Evolutionary conservation across 2,797 vertebrate genomes (phyloP).

Genomic region (Cryptoblepharus egeriae): DNA sequence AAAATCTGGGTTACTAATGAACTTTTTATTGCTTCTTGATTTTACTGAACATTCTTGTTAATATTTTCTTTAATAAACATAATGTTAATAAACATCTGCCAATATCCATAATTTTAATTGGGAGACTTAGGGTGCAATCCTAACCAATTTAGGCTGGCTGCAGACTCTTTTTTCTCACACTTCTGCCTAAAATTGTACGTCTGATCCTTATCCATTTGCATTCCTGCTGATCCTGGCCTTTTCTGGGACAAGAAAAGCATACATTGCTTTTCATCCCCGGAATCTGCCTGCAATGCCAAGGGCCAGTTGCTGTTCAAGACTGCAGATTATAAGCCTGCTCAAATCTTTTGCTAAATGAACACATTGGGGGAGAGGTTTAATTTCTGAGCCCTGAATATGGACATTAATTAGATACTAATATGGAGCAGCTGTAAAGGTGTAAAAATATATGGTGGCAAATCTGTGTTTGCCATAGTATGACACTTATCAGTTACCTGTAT

Average conservation of each 20-base stretch:
- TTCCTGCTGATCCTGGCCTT: not conserved
- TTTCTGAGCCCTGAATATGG: too few species aligned
- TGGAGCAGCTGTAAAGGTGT: too few species aligned
- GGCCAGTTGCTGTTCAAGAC: not conserved
- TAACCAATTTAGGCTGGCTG: too few species aligned
- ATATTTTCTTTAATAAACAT: not conserved
- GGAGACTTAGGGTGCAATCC: too few species aligned
- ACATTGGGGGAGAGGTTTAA: too few species aligned
- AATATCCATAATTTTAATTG: not conserved
- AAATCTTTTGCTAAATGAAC: too few species aligned
- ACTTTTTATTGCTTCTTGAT: not conserved
- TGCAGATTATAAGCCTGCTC: too few species aligned
- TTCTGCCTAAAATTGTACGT: not conserved
- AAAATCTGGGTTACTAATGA: not conserved
- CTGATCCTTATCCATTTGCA: not conserved
- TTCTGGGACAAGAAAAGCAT: slow-evolving; percentile 3
- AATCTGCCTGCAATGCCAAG: not conserved
- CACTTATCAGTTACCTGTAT: not conserved
- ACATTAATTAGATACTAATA: too few species aligned
- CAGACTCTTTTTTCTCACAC: not conserved
- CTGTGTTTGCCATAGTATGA: not conserved
- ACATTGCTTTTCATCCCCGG: not conserved
- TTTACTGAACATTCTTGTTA: not conserved
- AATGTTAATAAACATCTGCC: not conserved
- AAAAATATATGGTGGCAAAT: not conserved